A percentile compares a stretch with the other conserved stretches of the same genome.
Conservation (phyloP, 2,797 vertebrate genomes). For the Borostomias antarcticus region DNA sequence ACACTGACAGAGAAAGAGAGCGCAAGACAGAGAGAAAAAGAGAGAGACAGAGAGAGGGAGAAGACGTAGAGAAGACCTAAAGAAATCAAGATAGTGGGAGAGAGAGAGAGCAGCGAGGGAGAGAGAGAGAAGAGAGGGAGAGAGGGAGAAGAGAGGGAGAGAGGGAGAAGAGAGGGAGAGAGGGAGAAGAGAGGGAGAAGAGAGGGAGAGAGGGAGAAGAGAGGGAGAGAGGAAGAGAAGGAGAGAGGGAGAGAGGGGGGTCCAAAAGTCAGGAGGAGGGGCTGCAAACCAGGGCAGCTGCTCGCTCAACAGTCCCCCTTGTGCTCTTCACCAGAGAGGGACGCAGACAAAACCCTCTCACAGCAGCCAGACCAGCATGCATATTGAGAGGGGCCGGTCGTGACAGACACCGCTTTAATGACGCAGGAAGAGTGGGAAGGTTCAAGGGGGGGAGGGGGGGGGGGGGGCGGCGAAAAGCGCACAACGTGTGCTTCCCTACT, state of each 20-base stretch:
- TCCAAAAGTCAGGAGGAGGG: neutral
- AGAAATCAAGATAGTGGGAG: neutral
- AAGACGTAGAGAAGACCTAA: neutral
- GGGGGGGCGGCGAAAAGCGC: conserved; percentile 16
- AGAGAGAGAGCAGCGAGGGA: neutral
- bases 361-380: neutral
- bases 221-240: neutral
- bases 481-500: conserved; percentile 2
- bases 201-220: neutral
- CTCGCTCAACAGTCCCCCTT: conserved; percentile 52
- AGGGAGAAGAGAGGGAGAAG: neutral
- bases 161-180: neutral
- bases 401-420: conserved; percentile 60
- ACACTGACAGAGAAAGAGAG: neutral
- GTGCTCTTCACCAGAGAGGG: conserved; percentile 10
- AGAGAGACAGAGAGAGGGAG: neutral
- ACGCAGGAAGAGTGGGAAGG: conserved; percentile 22
- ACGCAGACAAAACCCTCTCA: neutral
- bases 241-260: neutral
- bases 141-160: neutral
- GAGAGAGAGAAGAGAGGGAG: neutral
- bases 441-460: conserved; percentile 11
- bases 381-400: conserved; percentile 56
- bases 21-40: neutral
- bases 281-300: conserved; percentile 44